Base-by-base conservation (phyloP, 2,113 vertebrate species). In the Amphiprion ocellaris region DNA sequence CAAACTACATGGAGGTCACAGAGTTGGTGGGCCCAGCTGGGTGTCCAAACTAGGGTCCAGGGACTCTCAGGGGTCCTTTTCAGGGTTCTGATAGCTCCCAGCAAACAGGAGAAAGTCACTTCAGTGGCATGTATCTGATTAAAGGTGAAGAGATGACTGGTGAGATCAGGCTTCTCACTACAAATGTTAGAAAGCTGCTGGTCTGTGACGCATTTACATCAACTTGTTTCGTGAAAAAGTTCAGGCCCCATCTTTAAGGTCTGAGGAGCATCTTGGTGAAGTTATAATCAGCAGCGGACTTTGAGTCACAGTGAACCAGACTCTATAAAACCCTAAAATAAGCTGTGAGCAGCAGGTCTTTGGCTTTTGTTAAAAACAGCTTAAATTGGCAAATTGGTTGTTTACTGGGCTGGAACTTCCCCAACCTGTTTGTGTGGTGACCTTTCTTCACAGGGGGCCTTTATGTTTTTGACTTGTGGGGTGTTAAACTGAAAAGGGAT, bases 41-140 rank as follows among this genome's bases (percentile, higher is more conserved):
- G 67, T 82, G 77, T 77, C 59, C 23, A 85, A 74, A 71, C 58
- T 52, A 53, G 74, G 83, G 81, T 77, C 84, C 84, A 66, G 75
- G 73, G 75, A 72, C 84, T 83, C 84, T 77, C 64, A 62, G 77
- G 72, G 87, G 87, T 58, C 85, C 70, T 61, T 58, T 74, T 65
- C 69, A 68, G 63, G 64, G 74, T 53, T 74, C 30, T 44, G 63
- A 50, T n/a, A 76, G 33, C 28, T 44, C 60, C 68, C 64, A 54
- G 54, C 17, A 44, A 52, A 52, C 1, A 2, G 52, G 5, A 67
- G 62, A 21, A n/a, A 6, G 1, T 54, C 58, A 33, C 4, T 77
- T 78, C 59, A 46, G 55, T 50, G 65, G 21, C 37, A 19, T 33
- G 50, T 8, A 21, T 55, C 23, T n/a, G 55, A 44, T 17, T 21